A percentile compares a stretch with the other conserved stretches of the same genome.
Conservation (phyloP, 2,113 vertebrate genomes). For the Clinocottus analis region DNA sequence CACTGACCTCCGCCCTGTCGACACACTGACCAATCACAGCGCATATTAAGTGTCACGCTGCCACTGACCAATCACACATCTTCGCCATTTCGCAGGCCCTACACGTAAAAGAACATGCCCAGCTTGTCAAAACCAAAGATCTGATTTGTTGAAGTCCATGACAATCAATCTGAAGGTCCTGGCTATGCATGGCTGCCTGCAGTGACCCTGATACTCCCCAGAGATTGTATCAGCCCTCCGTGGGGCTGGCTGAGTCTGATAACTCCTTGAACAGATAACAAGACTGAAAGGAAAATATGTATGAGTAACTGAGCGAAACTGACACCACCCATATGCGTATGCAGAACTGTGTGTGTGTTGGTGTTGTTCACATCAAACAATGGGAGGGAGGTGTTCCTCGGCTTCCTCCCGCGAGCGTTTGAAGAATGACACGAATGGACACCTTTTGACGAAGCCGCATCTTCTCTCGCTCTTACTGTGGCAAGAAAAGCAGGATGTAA, state of each 20-base stretch:
- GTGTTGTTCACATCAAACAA: slow-evolving; percentile 56
- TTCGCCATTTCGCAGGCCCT: no score
- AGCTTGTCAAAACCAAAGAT: no score
- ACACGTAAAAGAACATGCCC: no score
- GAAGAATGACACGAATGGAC: slow-evolving; percentile 58
- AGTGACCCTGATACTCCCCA: slow-evolving; percentile 39
- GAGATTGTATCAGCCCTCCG: slow-evolving; percentile 53
- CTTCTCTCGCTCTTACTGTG: slow-evolving; percentile 23
- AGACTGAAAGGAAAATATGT: slow-evolving; percentile 40
- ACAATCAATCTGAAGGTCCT: no score
- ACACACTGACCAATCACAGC: no score
- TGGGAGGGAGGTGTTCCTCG: slow-evolving; percentile 46
- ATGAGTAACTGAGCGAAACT: slow-evolving; percentile 30
- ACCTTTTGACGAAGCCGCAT: slow-evolving; percentile 49
- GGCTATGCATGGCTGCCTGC: slow-evolving; percentile 33
- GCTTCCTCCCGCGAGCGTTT: slow-evolving; percentile 41
- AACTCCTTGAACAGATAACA: slow-evolving; percentile 56
- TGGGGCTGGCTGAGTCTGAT: slow-evolving; percentile 54
- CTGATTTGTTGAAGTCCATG: no score
- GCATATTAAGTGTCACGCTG: no score
- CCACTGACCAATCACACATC: no score
- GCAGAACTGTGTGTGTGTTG: slow-evolving; percentile 15
- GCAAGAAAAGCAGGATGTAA: slow-evolving; percentile 46
- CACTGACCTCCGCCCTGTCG: no score
- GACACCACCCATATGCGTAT: slow-evolving; percentile 12